Percentiles rank a stretch among this genome's conserved stretches.
Evolutionary conservation across 2,113 vertebrate species (phyloP).

Genomic region (Tonatia bakeri): DNA sequence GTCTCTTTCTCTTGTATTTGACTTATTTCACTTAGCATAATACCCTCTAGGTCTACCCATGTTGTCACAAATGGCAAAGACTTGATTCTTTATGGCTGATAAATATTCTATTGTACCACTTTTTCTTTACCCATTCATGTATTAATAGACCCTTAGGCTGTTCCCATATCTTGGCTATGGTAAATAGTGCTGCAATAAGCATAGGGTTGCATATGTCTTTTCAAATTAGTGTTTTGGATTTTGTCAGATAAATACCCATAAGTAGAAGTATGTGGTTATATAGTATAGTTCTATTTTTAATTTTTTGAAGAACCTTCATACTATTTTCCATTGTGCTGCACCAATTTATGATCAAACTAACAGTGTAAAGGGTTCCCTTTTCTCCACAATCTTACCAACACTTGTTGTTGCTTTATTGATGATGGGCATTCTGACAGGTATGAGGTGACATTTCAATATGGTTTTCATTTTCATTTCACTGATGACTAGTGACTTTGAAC

Average conservation of each 20-base stretch:
- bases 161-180: neutral
- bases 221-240: neutral
- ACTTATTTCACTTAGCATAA: neutral
- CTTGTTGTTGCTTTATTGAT: neutral
- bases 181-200: neutral
- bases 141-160: neutral
- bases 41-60: neutral
- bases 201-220: neutral
- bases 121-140: neutral
- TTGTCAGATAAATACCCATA: neutral
- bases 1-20: neutral
- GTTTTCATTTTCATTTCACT: neutral
- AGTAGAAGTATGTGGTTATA: neutral
- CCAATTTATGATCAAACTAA: neutral
- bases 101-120: neutral
- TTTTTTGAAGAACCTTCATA: neutral
- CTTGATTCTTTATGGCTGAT: neutral
- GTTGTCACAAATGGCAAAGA: neutral
- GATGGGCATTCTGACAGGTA: neutral
- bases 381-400: neutral
- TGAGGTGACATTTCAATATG: neutral
- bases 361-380: neutral
- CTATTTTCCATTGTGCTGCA: neutral
- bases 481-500: neutral
- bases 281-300: neutral